Evolutionary conservation across 2,113 vertebrate genomes (phyloP), one percentile per base, ranked within the genome.

Genomic region (Pleuronectes platessa): DNA sequence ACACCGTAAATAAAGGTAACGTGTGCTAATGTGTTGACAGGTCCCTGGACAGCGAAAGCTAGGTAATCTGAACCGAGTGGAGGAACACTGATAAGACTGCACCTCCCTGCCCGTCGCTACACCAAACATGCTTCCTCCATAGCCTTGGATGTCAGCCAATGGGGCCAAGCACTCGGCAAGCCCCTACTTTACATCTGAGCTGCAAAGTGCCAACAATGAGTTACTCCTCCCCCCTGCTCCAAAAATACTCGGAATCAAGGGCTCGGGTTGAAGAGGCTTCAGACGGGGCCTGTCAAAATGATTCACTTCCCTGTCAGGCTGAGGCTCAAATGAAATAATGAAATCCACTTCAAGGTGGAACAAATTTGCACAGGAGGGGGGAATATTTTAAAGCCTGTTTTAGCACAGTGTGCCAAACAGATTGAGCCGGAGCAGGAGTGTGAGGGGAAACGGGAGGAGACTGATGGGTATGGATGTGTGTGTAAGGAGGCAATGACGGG

Each of bases 261-360:
- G 90, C 90, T 90, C 86, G 89, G 88, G 88, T 86, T 91, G 87
- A 91, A 92, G 93, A 92, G 85, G 78, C 90, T 93, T 92, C 91
- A 94, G 92, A 94, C 87, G 74, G 87, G 74, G 88, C 83, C 92
- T 94, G 93, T 94, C 94, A 94, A 92, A 92, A 90, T 94, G 93
- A 94, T 94, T 95, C 94, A 95, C 92, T 93, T 91, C 91, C 91
- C 91, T 93, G 93, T 93, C 93, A 95, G 90, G 77, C 87, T 14
- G 76, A 77, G 74, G 81, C 92, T 88, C 90, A 92, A 92, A 94
- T 93, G 88, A 94, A 95, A 94, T 93, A 93, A 95, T 94, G 92
- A 94, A 95, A 94, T 93, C 93, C 89, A 93, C 90, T 93, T 93
- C 92, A 92, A 94, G 94, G 91, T 92, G 93, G 92, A 94, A 94